Evolutionary conservation across 2,888 invertebrate genomes (phyloP).

Genomic region (Caenorhabditis parvicauda): DNA sequence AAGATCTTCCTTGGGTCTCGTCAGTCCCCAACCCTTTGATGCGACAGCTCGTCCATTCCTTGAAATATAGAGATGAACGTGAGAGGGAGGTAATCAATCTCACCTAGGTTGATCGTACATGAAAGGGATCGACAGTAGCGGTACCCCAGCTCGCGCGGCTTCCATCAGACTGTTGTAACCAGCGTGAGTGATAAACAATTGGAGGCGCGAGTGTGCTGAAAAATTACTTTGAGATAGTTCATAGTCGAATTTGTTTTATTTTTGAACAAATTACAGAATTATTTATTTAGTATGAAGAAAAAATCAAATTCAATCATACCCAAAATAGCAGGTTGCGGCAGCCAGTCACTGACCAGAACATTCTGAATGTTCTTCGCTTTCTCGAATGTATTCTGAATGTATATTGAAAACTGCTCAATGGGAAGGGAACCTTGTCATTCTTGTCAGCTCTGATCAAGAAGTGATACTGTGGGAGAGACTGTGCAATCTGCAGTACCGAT

Average conservation of each 20-base stretch:
- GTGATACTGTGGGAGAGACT: constrained; percentile 36
- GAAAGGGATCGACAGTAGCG: constrained; percentile 37
- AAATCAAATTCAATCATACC: constrained; percentile 8
- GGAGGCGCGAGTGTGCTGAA: constrained; percentile 33
- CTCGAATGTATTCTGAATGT: constrained; percentile 9
- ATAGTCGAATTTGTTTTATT: background rate
- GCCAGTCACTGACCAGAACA: constrained; percentile 35
- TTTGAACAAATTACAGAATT: no score
- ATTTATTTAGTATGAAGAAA: no score
- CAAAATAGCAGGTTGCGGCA: constrained; percentile 33
- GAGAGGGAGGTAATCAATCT: no score
- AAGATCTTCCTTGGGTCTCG: constrained; percentile 23
- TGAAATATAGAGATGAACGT: background rate
- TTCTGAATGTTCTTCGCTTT: constrained; percentile 17
- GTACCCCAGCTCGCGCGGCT: constrained; percentile 41
- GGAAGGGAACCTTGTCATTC: constrained; percentile 18
- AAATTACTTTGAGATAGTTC: constrained; percentile 2
- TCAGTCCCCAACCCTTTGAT: constrained; percentile 46
- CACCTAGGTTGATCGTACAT: constrained; percentile 36
- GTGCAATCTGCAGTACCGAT: constrained; percentile 30
- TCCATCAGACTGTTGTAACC: constrained; percentile 57
- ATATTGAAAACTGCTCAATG: background rate
- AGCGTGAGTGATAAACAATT: constrained; percentile 50
- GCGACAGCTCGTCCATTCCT: constrained; percentile 41
- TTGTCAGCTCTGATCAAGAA: constrained; percentile 45